Percentiles rank a stretch among this genome's conserved stretches.
Conservation (phyloP, 2,888 invertebrate species). For the Loripinus fragilis region DNA sequence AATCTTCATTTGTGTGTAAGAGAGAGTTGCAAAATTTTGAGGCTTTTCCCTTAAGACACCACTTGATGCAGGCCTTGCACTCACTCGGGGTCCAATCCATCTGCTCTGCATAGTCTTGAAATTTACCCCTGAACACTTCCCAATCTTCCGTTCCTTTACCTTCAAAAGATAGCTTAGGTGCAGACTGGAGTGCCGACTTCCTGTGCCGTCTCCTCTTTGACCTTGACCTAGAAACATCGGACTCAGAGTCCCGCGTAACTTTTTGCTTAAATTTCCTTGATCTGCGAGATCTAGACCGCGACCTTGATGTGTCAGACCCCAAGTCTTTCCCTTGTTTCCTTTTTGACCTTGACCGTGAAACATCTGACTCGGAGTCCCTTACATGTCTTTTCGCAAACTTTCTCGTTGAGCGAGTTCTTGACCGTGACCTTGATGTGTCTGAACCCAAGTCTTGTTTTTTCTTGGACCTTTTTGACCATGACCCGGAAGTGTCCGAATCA, state of each 20-base stretch:
- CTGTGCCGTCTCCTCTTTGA: neutral
- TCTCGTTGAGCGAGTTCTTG: no score
- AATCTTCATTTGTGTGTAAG: neutral
- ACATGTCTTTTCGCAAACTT: no score
- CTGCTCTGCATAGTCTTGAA: neutral
- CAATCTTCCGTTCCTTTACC: neutral
- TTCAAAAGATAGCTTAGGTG: neutral
- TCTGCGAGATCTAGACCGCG: neutral
- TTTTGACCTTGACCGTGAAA: neutral
- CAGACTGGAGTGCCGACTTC: neutral
- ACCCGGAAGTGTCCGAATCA: no score
- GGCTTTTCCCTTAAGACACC: neutral
- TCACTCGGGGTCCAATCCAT: neutral
- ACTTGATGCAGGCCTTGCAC: neutral
- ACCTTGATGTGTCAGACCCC: neutral
- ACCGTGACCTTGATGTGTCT: no score
- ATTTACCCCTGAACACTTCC: neutral
- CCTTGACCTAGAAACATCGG: neutral
- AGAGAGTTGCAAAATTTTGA: neutral
- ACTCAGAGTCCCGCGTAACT: neutral
- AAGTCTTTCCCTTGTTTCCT: neutral
- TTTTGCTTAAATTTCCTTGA: neutral
- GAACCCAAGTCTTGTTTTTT: no score
- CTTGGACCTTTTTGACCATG: no score
- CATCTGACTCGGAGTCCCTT: neutral